Evolutionary conservation across 2,888 invertebrate genomes (phyloP).

Genomic region (Sisyra nigra): DNA sequence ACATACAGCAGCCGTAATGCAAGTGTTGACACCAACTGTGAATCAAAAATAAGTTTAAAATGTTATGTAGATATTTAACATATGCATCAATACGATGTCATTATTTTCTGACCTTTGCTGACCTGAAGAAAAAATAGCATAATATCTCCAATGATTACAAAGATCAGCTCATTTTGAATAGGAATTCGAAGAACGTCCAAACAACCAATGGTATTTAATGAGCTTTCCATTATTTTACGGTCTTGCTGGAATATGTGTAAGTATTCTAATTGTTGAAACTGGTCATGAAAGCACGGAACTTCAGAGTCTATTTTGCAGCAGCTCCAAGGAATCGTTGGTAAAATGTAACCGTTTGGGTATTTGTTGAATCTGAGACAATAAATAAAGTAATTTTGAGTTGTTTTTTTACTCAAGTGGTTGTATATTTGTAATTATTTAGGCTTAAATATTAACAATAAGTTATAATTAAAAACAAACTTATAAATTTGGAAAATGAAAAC

Average conservation of each 20-base stretch:
- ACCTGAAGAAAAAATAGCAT: slow-evolving; percentile 19
- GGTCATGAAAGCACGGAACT: slow-evolving; percentile 44
- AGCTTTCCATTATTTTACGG: slow-evolving; percentile 19
- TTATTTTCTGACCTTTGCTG: slow-evolving; percentile 7
- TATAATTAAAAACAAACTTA: too few relatives aligned
- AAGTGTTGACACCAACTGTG: slow-evolving; percentile 32
- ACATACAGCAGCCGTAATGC: slow-evolving; percentile 35
- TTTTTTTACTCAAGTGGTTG: too few relatives aligned
- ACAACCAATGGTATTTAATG: slow-evolving; percentile 25
- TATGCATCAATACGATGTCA: too few relatives aligned
- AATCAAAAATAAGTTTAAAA: too few relatives aligned
- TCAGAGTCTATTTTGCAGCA: slow-evolving; percentile 40
- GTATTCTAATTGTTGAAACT: slow-evolving; percentile 31
- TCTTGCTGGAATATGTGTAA: slow-evolving; percentile 23
- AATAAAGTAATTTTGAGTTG: too few relatives aligned
- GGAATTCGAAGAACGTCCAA: slow-evolving; percentile 21
- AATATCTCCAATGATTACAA: slow-evolving; percentile 17
- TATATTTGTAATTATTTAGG: too few relatives aligned
- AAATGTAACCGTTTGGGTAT: too few relatives aligned
- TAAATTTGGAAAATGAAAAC: too few relatives aligned
- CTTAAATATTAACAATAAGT: too few relatives aligned
- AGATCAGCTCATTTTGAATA: slow-evolving; percentile 17
- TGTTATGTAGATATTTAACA: too few relatives aligned
- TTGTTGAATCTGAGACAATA: too few relatives aligned
- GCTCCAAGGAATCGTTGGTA: slow-evolving; percentile 40